Evolutionary conservation across 30 jellyfish, hydroid and myxozoan species (phyloP), one percentile per base, ranked within the genome.

Genomic region (Clytia hemisphaerica): DNA sequence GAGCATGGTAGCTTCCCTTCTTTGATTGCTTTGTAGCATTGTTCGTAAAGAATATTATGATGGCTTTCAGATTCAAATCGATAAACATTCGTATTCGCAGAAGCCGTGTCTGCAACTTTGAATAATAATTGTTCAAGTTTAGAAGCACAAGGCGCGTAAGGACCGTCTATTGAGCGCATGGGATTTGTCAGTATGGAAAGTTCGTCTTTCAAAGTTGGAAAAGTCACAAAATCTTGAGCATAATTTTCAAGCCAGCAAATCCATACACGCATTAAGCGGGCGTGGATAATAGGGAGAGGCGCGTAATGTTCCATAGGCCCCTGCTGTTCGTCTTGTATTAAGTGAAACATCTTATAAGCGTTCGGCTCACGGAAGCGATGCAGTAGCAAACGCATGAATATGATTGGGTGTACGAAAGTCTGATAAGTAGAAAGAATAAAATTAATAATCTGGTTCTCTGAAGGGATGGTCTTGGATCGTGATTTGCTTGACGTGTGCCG

Each of bases 361-460:
- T 73, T 64, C 4, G 95, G 95, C 54, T 85, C 95, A 37, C 87
- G 95, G 65, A 85, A 85, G 45, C 95, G 74, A 76, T 88, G 97
- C 53, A 88, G 74, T 29, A 78, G 50, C 15, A 88, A 82, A 45
- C 97, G 62, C 88, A 71, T 75, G 7, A 88, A 65, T 33, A 88
- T 80, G 32, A 88, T 87, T 30, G 97, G 97, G 46, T 88, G 88
- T 10, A 76, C 89, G 47, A 79, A 88, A 25, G 97, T 68, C 44
- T 76, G 94, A 42, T 75, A 80, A 76, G 73, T 88, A 34, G 93
- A 73, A 48, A 88, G 77, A 25, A 88, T 63, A 67, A 88, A 88
- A 44, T 73, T 67, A 54, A 79, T 22, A 30, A 88, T 80, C 66
- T 88, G 97, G 60, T 64, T 78, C 58, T 88, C 97, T 4, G 87